These are phyloP conservation scores for Sparidentex hasta DNA, from an alignment of 2,797 vertebrate species.

Conservation along the genomic window DNA sequence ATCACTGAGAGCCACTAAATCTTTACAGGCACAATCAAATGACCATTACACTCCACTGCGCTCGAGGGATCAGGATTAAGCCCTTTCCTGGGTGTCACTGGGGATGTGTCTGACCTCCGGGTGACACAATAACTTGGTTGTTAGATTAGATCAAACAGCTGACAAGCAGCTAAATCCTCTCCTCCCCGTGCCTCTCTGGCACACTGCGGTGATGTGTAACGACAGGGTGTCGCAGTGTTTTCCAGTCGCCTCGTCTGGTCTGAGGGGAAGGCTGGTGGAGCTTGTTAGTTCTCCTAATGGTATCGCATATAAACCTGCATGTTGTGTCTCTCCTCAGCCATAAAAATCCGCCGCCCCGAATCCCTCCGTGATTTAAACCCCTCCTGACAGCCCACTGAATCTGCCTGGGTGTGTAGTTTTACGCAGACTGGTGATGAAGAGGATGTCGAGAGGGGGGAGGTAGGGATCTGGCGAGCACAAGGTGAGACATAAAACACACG, in stretches of 20 bases:
- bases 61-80: constrained; percentile 66
- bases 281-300: constrained; percentile 13
- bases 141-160: constrained; percentile 76
- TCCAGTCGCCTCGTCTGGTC: constrained; percentile 38
- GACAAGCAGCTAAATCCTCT: constrained; percentile 77
- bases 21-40: constrained; percentile 37
- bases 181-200: constrained; percentile 29
- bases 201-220: constrained; percentile 52
- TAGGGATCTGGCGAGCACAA: constrained; percentile 31
- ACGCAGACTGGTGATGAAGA: constrained; percentile 25
- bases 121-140: constrained; percentile 64
- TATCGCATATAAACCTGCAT: constrained; percentile 38
- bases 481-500: constrained; percentile 22
- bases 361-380: constrained; percentile 50
- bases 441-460: constrained; percentile 6
- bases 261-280: constrained; percentile 4
- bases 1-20: constrained; percentile 2
- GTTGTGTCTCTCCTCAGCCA: constrained; percentile 25
- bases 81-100: constrained; percentile 50
- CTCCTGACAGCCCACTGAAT: constrained; percentile 62
- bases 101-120: constrained; percentile 47
- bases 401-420: constrained; percentile 39
- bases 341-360: constrained; percentile 44
- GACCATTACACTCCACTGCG: constrained; percentile 18
- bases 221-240: constrained; percentile 30